Evolutionary conservation across 2,113 vertebrate genomes (phyloP).

Genomic region (Erinaceus europaeus): DNA sequence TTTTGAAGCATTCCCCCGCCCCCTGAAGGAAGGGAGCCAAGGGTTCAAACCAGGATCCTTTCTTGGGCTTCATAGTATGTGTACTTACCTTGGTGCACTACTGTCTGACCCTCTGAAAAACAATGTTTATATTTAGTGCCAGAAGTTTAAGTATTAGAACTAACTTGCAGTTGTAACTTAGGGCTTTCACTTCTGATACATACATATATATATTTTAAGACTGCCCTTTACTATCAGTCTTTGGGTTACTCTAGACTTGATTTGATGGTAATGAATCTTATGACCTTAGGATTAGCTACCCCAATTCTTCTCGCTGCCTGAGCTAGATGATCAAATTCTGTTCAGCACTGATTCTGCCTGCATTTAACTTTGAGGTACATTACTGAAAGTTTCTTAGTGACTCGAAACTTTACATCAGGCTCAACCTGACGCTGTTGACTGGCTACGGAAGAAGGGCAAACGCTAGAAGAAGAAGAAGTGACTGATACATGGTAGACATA

Average conservation of each 20-base stretch:
- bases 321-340: not conserved
- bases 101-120: too few relatives aligned
- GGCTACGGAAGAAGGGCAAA: too few relatives aligned
- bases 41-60: too few relatives aligned
- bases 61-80: too few relatives aligned
- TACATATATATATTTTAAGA: not conserved
- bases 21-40: too few relatives aligned
- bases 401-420: too few relatives aligned
- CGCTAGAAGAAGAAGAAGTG: too few relatives aligned
- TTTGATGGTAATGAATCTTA: not conserved
- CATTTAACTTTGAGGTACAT: not conserved
- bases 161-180: not conserved
- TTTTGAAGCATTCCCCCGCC: too few relatives aligned
- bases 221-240: not conserved
- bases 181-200: not conserved
- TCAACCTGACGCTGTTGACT: too few relatives aligned
- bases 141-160: not conserved
- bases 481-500: not conserved
- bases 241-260: not conserved
- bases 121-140: not conserved
- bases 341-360: not conserved
- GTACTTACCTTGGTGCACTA: too few relatives aligned
- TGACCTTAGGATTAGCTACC: not conserved
- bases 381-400: not conserved
- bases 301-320: not conserved